A percentile compares a stretch with the other conserved stretches of the same genome.
Evolutionary conservation across 2,113 vertebrate species (phyloP).

Genomic region (Mesembrinibis cayennensis): DNA sequence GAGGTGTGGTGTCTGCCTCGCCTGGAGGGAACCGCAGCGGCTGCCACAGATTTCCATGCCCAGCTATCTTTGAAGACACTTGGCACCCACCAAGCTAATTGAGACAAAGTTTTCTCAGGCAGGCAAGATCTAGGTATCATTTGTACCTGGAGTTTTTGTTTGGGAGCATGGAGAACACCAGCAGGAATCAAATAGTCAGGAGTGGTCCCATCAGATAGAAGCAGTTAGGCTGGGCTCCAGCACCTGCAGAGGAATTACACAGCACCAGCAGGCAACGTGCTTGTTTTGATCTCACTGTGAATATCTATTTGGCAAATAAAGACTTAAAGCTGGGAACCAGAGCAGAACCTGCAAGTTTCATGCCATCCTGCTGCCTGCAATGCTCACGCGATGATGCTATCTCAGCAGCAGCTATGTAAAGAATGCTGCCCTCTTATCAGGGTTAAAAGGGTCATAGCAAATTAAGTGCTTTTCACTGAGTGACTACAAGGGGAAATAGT

Average conservation of each 20-base stretch:
- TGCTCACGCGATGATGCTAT: not conserved
- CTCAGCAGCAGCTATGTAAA: not conserved
- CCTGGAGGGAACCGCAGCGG: rapidly evolving
- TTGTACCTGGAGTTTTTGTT: not conserved
- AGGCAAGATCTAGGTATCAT: not conserved
- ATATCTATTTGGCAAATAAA: not conserved
- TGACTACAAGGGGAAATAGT: not conserved
- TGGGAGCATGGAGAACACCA: not conserved
- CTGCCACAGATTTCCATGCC: rapidly evolving
- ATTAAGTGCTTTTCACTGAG: not conserved
- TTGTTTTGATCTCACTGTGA: not conserved
- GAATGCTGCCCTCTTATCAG: not conserved
- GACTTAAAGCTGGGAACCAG: not conserved
- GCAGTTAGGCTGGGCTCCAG: not conserved
- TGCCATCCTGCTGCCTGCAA: not conserved
- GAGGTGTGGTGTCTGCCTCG: not conserved
- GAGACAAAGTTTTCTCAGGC: not conserved
- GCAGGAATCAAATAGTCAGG: not conserved
- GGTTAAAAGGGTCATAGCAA: not conserved
- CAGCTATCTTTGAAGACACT: rapidly evolving
- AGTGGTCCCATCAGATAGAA: slow-evolving; percentile 9
- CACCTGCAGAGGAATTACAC: not conserved
- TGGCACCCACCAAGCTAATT: not conserved
- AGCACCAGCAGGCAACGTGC: rapidly evolving
- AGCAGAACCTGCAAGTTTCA: not conserved